Conservation (phyloP, 2,888 invertebrate species). For the Zele albiditarsus region DNA sequence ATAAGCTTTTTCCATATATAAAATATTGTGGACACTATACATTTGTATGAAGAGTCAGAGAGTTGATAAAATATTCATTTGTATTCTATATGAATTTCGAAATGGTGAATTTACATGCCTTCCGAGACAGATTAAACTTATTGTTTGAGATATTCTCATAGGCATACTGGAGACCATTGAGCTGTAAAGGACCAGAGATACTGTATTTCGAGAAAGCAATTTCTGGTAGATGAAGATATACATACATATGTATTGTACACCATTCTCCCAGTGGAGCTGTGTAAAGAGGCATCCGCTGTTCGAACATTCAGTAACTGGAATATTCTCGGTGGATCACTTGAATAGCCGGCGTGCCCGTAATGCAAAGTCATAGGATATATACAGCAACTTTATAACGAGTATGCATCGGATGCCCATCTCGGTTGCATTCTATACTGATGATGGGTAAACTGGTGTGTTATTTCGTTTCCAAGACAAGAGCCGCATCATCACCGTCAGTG, state of each 20-base stretch:
- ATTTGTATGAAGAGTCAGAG: neutral
- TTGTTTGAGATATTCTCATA: slow-evolving; percentile 8
- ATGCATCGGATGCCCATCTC: slow-evolving; percentile 3
- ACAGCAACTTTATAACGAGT: slow-evolving; percentile 4
- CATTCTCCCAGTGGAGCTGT: slow-evolving; percentile 31
- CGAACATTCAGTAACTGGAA: slow-evolving; percentile 37
- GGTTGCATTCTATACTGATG: neutral
- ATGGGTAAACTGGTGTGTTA: neutral
- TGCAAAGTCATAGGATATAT: neutral
- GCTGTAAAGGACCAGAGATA: neutral
- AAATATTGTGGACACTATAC: no score
- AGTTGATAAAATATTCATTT: neutral
- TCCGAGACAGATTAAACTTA: neutral
- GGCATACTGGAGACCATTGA: slow-evolving; percentile 8
- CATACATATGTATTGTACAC: slow-evolving; percentile 13
- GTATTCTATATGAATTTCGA: slow-evolving; percentile 1
- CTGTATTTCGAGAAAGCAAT: slow-evolving; percentile 15
- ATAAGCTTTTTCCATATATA: no score
- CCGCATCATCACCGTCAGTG: neutral
- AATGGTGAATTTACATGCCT: neutral
- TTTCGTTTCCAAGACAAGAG: neutral
- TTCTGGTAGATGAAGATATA: slow-evolving; percentile 26
- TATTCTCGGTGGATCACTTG: slow-evolving; percentile 45
- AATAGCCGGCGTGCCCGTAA: slow-evolving; percentile 24
- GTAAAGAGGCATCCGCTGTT: slow-evolving; percentile 37